Percentiles rank a stretch among this genome's conserved stretches.
phyloP scores from a whole-genome alignment of 2,888 invertebrate genomes.

The Eilema depressum region DNA sequence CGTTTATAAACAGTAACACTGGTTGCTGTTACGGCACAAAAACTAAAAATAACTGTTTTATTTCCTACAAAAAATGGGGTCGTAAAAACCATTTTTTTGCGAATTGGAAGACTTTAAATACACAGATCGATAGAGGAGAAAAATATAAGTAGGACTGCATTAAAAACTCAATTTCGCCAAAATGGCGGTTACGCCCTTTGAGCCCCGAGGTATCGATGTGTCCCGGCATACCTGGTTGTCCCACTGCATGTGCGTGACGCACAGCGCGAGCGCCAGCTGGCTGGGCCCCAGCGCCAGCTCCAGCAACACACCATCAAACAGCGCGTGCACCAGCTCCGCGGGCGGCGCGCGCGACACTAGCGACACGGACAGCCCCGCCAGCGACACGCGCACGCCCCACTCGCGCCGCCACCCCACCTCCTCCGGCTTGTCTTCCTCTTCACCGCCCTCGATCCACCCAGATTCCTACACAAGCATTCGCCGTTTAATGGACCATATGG shows the following conservation, averaged over 20 bases:
- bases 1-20: too few relatives aligned
- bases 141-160: too few relatives aligned
- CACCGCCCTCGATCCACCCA: constrained; percentile 66
- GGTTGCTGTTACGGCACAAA: too few relatives aligned
- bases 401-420: constrained; percentile 71
- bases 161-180: too few relatives aligned
- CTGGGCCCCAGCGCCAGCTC: constrained; percentile 81
- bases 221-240: constrained; percentile 90
- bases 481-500: too few relatives aligned
- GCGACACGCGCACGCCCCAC: constrained; percentile 88
- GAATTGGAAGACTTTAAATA: too few relatives aligned
- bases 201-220: too few relatives aligned
- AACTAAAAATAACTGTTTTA: too few relatives aligned
- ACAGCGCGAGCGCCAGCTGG: constrained; percentile 88
- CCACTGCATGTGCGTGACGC: constrained; percentile 93
- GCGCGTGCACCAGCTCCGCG: constrained; percentile 93
- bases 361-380: constrained; percentile 92
- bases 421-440: constrained; percentile 51
- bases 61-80: too few relatives aligned
- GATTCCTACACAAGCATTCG: constrained; percentile 54
- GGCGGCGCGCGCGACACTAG: constrained; percentile 91
- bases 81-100: too few relatives aligned
- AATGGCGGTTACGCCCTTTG: too few relatives aligned
- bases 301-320: constrained; percentile 88
- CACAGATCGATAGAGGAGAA: too few relatives aligned